These are phyloP conservation scores for Scaptomyza hsui DNA, from an alignment of 1,140 invertebrate species.

Conservation along the genomic window DNA sequence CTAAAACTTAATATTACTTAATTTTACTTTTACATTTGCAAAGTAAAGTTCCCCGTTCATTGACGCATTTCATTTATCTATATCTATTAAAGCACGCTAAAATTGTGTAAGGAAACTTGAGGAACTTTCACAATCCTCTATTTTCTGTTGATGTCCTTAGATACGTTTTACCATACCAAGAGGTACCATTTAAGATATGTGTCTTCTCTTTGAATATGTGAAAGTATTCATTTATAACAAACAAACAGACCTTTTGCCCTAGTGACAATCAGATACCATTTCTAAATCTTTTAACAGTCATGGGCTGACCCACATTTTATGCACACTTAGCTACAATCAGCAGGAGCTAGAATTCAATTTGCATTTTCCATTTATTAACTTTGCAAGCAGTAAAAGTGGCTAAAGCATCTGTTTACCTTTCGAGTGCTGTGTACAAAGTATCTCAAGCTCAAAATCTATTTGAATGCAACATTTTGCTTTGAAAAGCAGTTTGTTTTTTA, in stretches of 20 bases:
- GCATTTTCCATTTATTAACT: neutral
- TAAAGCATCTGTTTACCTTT: neutral
- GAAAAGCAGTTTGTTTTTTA: constrained; percentile 32
- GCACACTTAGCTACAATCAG: neutral
- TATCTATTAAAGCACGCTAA: too few relatives aligned
- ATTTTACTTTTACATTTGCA: neutral
- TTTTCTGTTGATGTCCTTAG: too few relatives aligned
- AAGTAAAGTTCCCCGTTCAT: neutral
- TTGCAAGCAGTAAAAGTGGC: neutral
- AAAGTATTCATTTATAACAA: too few relatives aligned
- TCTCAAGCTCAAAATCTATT: neutral
- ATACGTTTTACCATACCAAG: too few relatives aligned
- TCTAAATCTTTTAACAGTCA: neutral
- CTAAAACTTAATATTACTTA: neutral
- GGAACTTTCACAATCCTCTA: too few relatives aligned
- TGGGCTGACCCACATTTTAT: neutral
- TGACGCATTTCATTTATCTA: too few relatives aligned
- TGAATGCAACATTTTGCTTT: constrained; percentile 1
- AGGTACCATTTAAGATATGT: too few relatives aligned
- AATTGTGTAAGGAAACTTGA: too few relatives aligned
- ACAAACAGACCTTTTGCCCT: too few relatives aligned
- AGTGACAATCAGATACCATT: too few relatives aligned
- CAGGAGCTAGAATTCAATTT: neutral
- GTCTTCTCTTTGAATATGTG: too few relatives aligned
- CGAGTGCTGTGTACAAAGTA: neutral